Evolutionary conservation across 2,797 vertebrate genomes (phyloP), one percentile per base, ranked within the genome.

Genomic region (Pseudochromis fuscus): DNA sequence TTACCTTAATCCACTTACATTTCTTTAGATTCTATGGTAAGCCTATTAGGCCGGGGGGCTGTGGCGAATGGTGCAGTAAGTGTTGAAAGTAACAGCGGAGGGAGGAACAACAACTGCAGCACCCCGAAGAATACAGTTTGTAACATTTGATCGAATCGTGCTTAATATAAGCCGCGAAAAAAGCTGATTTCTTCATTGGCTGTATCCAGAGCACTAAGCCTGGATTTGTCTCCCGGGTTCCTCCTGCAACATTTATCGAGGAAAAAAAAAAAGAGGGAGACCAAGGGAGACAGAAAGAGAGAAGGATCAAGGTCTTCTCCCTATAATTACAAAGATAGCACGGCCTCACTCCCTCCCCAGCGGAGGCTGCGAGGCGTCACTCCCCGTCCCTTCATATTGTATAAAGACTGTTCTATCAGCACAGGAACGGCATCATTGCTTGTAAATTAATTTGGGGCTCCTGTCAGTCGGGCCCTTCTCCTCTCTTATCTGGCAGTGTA

Each of bases 361-460:
- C 1, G 82, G 74, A 87, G 86, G 53, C 84, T 80, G 72, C 23
- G 64, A 90, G 86, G 87, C 81, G 80, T 90, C 86, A 76, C 87
- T 88, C 83, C 80, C 79, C 58, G 55, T 87, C 86, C 79, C 83
- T 88, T 81, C 83, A 88, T 88, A 86, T 88, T 90, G 89, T 91
- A 90, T 79, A 73, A 88, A 89, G 89, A 90, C 90, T 88, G 88
- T 89, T 92, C 86, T 91, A 92, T 91, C 89, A 87, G 87, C 82
- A 38, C 81, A 49, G 72, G 73, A 86, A 88, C 77, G 84, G 88
- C 89, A 88, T 85, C 88, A 63, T 86, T 87, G 89, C 91, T 93
- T 92, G 90, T 93, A 92, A 93, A 94, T 94, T 93, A 92, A 93
- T 92, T 93, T 93, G 88, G 90, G 86, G 75, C 85, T 78, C 82